Evolutionary conservation across 2,888 invertebrate species (phyloP).

Genomic region (Andrena hattorfiana): DNA sequence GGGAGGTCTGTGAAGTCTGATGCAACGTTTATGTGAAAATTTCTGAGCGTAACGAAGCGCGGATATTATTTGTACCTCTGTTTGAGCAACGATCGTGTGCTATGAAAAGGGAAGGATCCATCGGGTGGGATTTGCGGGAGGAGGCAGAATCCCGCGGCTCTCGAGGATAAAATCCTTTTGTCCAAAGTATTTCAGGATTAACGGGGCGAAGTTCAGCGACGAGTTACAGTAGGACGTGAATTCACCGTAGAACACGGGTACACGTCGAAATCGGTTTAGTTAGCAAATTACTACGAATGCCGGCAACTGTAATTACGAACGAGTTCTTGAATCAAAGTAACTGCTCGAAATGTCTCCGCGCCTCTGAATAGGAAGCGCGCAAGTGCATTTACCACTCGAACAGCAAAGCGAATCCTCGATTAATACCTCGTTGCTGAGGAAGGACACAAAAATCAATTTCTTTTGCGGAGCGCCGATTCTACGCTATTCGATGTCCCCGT

Average conservation of each 20-base stretch:
- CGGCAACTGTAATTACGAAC: slow-evolving; percentile 30
- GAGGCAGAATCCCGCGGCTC: not conserved
- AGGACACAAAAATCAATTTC: too few species aligned
- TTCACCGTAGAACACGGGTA: slow-evolving; percentile 19
- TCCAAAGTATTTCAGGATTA: not conserved
- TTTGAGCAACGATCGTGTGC: too few species aligned
- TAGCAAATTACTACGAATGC: slow-evolving; percentile 41
- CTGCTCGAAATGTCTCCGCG: slow-evolving; percentile 21
- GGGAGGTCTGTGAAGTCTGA: too few species aligned
- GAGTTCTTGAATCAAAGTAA: slow-evolving; percentile 33
- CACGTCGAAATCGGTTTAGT: slow-evolving; percentile 39
- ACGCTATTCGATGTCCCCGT: not conserved
- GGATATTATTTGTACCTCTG: not conserved
- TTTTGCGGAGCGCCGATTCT: not conserved
- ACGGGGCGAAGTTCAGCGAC: not conserved
- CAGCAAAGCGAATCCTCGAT: not conserved
- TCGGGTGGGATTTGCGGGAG: not conserved
- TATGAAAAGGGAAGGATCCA: not conserved
- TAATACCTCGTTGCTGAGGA: too few species aligned
- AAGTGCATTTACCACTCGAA: slow-evolving; percentile 31
- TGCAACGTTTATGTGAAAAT: too few species aligned
- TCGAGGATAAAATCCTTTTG: not conserved
- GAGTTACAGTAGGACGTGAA: slow-evolving; percentile 2
- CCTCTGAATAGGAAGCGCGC: slow-evolving; percentile 7
- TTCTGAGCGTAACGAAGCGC: too few species aligned